Evolutionary conservation across 2,797 vertebrate genomes (phyloP).

Genomic region (Clarias fuscus): DNA sequence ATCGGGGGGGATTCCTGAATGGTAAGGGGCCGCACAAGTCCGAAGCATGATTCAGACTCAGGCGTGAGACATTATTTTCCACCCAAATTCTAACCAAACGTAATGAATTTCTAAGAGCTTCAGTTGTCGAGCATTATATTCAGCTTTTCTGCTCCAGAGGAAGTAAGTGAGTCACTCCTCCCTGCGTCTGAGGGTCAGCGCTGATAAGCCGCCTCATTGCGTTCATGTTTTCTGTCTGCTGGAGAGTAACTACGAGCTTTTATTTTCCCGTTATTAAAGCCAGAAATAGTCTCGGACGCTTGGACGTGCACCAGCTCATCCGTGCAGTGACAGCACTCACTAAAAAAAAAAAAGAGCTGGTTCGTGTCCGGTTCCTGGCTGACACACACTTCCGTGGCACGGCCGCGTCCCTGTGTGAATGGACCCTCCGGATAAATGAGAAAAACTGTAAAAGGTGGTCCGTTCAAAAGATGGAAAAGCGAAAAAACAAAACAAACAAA

Average conservation of each 20-base stretch:
- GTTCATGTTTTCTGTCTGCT: conserved; percentile 9
- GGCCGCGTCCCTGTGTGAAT: neutral
- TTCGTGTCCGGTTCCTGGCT: conserved; percentile 27
- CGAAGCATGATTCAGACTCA: neutral
- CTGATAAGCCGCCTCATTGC: conserved; percentile 2
- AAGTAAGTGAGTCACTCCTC: neutral
- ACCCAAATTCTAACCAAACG: neutral
- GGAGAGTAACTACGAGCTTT: conserved; percentile 53
- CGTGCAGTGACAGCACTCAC: neutral
- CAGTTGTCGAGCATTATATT: neutral
- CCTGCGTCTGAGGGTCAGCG: neutral
- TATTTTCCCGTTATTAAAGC: conserved; percentile 68
- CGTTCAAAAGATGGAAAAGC: too few relatives aligned
- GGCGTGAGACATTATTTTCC: neutral
- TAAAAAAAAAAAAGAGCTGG: neutral
- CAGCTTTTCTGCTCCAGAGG: neutral
- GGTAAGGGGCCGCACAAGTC: neutral
- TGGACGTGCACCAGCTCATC: conserved; percentile 55
- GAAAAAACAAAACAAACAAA: too few relatives aligned
- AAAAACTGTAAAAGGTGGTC: neutral
- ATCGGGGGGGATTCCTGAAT: neutral
- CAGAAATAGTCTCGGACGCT: conserved; percentile 65
- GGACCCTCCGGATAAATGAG: neutral
- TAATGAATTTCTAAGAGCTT: neutral
- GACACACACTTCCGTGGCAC: conserved; percentile 3